These are phyloP conservation scores for Centropristis striata DNA, from an alignment of 2,113 vertebrate genomes.

Conservation along the genomic window DNA sequence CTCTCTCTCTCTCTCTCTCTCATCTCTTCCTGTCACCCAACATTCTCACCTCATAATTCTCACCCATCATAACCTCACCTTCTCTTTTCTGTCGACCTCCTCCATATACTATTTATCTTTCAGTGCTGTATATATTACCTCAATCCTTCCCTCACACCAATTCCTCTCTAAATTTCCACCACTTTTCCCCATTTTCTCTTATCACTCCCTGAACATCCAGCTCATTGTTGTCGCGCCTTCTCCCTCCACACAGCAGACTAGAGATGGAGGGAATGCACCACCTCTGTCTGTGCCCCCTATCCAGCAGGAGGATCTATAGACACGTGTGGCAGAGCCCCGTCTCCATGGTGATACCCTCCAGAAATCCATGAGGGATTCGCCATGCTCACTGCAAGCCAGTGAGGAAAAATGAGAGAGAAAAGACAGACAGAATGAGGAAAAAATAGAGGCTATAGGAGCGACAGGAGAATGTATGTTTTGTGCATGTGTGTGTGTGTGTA, in stretches of 20 bases:
- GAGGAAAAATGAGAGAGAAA: conserved; percentile 62
- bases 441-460: conserved; percentile 57
- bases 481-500: conserved; percentile 24
- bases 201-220: not conserved
- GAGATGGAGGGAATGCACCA: conserved; percentile 69
- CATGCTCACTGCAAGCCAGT: conserved; percentile 81
- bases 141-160: conserved; percentile 26
- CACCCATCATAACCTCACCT: conserved; percentile 40
- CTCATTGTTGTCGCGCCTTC: conserved; percentile 52
- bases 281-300: conserved; percentile 83
- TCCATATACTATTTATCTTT: conserved; percentile 18
- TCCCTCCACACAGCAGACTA: conserved; percentile 44
- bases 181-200: conserved; percentile 7
- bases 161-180: conserved; percentile 14
- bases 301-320: conserved; percentile 86
- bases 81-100: conserved; percentile 6
- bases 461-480: conserved; percentile 52
- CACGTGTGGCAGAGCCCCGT: conserved; percentile 85
- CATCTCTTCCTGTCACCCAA: conserved; percentile 41
- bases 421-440: conserved; percentile 56
- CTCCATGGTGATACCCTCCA: conserved; percentile 89
- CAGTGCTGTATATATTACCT: conserved; percentile 9
- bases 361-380: conserved; percentile 88
- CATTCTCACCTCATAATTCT: conserved; percentile 33
- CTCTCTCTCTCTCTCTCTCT: not conserved